phyloP scores from a whole-genome alignment of 2,113 vertebrate genomes.

The Rafetus swinhoei region DNA sequence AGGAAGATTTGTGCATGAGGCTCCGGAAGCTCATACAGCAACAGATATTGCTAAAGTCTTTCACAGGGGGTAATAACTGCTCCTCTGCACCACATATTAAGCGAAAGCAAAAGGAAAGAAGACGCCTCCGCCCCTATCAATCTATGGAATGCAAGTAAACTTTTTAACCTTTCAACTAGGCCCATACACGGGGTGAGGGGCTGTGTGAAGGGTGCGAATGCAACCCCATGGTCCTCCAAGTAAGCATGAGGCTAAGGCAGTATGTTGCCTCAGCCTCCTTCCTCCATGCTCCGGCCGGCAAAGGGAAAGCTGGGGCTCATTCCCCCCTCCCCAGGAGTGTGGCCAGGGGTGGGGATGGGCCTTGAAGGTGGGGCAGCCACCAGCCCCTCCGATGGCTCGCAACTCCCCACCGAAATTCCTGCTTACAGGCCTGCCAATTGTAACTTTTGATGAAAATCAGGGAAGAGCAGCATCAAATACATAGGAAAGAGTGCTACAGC shows the following conservation, averaged over 20 bases:
- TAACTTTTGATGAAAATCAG: neutral
- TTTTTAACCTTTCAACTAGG: neutral
- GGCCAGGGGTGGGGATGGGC: too few species aligned
- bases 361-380: too few species aligned
- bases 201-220: too few species aligned
- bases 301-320: too few species aligned
- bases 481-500: neutral
- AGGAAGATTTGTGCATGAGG: neutral
- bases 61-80: neutral
- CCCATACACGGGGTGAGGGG: too few species aligned
- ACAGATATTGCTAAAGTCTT: neutral
- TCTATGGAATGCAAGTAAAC: neutral
- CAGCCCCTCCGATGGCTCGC: too few species aligned
- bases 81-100: rapidly evolving
- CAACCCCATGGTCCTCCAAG: too few species aligned
- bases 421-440: neutral
- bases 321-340: too few species aligned
- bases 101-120: neutral
- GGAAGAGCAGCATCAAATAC: neutral
- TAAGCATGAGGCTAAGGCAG: too few species aligned
- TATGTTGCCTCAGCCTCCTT: too few species aligned
- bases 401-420: too few species aligned
- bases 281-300: too few species aligned
- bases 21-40: neutral
- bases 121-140: neutral